Conservation (phyloP, 2,888 invertebrate genomes). For the Crematogaster levior region DNA sequence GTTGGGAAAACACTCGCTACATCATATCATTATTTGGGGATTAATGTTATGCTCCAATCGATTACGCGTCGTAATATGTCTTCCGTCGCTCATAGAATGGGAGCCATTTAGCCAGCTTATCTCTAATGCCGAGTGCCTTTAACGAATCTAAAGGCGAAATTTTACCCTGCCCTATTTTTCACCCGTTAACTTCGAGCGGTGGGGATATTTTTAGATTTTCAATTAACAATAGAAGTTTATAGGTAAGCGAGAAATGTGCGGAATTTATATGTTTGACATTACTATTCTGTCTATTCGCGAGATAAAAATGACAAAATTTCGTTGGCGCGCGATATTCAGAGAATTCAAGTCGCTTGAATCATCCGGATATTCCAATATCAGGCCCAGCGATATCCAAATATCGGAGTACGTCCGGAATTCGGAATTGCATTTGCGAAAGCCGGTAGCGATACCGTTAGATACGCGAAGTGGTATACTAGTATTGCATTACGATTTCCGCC, state of each 20-base stretch:
- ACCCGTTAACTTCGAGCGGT: not conserved
- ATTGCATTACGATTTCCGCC: slow-evolving; percentile 1
- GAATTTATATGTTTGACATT: slow-evolving; percentile 35
- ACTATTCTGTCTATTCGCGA: slow-evolving; percentile 37
- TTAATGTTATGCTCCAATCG: slow-evolving; percentile 32
- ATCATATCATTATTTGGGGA: slow-evolving; percentile 42
- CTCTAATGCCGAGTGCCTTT: not conserved
- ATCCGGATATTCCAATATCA: slow-evolving; percentile 38
- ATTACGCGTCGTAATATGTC: not conserved
- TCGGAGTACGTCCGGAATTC: slow-evolving; percentile 47
- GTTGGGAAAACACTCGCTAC: slow-evolving; percentile 30
- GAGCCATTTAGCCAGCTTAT: not conserved
- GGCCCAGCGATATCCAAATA: slow-evolving; percentile 47
- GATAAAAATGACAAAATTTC: slow-evolving; percentile 44
- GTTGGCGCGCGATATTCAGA: slow-evolving; percentile 38
- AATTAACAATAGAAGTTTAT: not conserved
- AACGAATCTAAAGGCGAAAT: not conserved
- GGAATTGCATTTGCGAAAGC: slow-evolving; percentile 48
- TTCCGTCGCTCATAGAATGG: not conserved
- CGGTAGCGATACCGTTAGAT: slow-evolving; percentile 42
- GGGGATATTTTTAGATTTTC: not conserved
- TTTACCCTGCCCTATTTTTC: not conserved
- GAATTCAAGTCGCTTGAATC: slow-evolving; percentile 44
- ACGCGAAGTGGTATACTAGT: slow-evolving; percentile 35
- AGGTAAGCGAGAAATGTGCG: not conserved